Evolutionary conservation across 2,888 invertebrate species (phyloP).

Genomic region (Ophion costatus): DNA sequence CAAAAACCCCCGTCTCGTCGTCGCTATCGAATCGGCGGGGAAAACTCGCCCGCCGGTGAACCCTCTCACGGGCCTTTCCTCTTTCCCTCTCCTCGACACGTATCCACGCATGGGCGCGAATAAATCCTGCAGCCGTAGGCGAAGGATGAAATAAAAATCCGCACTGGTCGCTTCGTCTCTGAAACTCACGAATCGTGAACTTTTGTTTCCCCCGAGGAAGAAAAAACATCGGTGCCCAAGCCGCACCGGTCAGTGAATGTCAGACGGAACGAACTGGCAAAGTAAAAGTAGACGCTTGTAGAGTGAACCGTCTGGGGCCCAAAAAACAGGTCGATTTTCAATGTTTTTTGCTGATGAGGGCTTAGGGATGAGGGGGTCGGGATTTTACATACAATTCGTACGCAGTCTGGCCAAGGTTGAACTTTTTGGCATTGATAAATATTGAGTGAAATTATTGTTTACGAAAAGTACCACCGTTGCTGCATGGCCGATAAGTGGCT

Average conservation of each 20-base stretch:
- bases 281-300: too few relatives aligned
- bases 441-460: too few relatives aligned
- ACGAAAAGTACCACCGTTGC: too few relatives aligned
- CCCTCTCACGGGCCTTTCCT: constrained; percentile 45
- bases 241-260: background rate
- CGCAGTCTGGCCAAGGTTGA: too few relatives aligned
- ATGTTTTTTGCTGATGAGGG: too few relatives aligned
- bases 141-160: background rate
- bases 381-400: too few relatives aligned
- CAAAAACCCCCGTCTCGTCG: constrained; percentile 59
- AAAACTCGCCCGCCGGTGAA: constrained; percentile 54
- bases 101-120: constrained; percentile 22
- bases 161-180: background rate
- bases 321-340: too few relatives aligned
- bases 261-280: background rate
- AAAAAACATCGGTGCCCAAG: background rate
- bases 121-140: constrained; percentile 36
- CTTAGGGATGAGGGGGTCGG: too few relatives aligned
- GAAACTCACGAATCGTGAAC: background rate
- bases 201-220: background rate
- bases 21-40: constrained; percentile 63
- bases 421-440: too few relatives aligned
- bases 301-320: too few relatives aligned
- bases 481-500: too few relatives aligned
- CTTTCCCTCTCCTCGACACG: constrained; percentile 66